Evolutionary conservation across 37 sponge, comb jelly and placozoan genomes (phyloP), one percentile per base, ranked within the genome.

Genomic region (Lycopodina hypogea): DNA sequence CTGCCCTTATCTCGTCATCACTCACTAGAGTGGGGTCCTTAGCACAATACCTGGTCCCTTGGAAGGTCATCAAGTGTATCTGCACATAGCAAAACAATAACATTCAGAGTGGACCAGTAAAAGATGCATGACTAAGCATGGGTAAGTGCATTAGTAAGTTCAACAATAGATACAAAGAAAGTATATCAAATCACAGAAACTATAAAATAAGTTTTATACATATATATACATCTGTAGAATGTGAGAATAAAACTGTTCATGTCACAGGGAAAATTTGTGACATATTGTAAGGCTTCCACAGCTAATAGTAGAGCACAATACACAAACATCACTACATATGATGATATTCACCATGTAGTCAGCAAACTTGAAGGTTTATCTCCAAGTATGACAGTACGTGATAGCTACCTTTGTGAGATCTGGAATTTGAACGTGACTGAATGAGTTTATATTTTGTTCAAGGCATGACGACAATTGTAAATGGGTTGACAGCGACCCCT

Each of bases 1-100:
- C 86, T 21, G 88, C 80, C 50, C 70, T 79, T 30, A 92, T 57
- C 59, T 92, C 88, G 29, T 92, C 92, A 52, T 80, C 81, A 52
- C 75, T 75, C 34, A 92, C 65, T 71, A 72, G 74, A 8, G 87
- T 61, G 0, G 84, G 81, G 64, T 89, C 94, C 37, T 88, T 83
- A 12, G 90, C 90, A 84, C 90, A 87, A 56, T 83, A 93, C 1
- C 90, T 75, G 1, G 92, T 91, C 37, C 84, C 84, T 53, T 89
- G 88, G 68, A 96, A 96, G 29, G 81, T 78, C 66, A 90, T 78
- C 51, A 96, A 79, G 59, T 96, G 97, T 38, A 96, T 90, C 94
- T 96, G 73, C 0, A 72, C 36, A 55, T 30, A 23, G 67, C 3
- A 23, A 39, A 39, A 34, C 23, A 14, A 39, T n/a, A 22, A 70